phyloP scores from a whole-genome alignment of 2,888 invertebrate species.

The Pteria penguin region DNA sequence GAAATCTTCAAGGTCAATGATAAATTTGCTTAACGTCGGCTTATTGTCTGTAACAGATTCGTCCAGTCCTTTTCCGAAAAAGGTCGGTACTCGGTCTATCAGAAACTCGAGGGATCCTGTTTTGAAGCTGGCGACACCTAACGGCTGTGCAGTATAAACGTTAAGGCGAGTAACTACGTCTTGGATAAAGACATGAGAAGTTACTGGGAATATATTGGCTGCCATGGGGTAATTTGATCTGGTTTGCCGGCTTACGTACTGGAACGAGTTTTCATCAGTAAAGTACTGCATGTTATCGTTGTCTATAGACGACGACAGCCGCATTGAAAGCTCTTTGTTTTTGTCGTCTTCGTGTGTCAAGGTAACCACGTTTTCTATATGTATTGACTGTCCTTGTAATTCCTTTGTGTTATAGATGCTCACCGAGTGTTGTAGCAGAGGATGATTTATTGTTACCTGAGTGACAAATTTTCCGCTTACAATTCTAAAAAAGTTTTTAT shows the following conservation, averaged over 20 bases:
- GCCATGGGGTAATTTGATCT: constrained; percentile 34
- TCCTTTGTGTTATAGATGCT: constrained; percentile 24
- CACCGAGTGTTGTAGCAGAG: constrained; percentile 25
- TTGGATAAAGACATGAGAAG: constrained; percentile 38
- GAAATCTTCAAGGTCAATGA: constrained; percentile 20
- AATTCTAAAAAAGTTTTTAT: constrained; percentile 10
- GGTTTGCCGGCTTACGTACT: constrained; percentile 24
- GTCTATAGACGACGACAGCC: constrained; percentile 16
- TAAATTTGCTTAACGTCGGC: constrained; percentile 41
- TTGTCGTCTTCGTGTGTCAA: constrained; percentile 8
- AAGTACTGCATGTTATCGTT: constrained; percentile 32
- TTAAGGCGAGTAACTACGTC: constrained; percentile 19
- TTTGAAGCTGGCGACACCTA: constrained; percentile 29
- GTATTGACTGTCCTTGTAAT: constrained; percentile 28
- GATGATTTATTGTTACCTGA: constrained; percentile 30
- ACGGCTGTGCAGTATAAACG: constrained; percentile 34
- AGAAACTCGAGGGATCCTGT: constrained; percentile 32
- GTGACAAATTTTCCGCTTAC: constrained; percentile 20
- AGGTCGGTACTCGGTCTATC: constrained; percentile 39
- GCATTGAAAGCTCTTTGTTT: constrained; percentile 37
- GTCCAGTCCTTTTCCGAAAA: constrained; percentile 38
- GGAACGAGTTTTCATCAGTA: constrained; percentile 41
- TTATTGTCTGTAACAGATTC: constrained; percentile 42
- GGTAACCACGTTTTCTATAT: constrained; percentile 38
- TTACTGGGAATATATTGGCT: constrained; percentile 41